Percentiles rank a stretch among this genome's conserved stretches.
phyloP scores from a whole-genome alignment of 2,797 vertebrate genomes.

The Protosalanx chinensis region DNA sequence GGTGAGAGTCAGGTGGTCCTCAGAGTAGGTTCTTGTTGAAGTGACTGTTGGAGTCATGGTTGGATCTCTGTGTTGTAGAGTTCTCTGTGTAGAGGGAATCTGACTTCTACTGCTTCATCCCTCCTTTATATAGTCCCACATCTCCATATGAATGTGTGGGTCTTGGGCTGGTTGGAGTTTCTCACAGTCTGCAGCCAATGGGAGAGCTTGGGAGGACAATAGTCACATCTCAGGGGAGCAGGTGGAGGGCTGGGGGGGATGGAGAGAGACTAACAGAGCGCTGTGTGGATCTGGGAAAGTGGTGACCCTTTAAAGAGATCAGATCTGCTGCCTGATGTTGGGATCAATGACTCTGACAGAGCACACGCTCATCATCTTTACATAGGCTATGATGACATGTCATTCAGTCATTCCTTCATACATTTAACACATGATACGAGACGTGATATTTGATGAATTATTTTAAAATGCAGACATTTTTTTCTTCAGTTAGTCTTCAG shows the following conservation, averaged over 20 bases:
- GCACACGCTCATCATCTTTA: constrained; percentile 10
- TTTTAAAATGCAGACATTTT: not conserved
- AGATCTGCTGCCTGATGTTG: constrained; percentile 40
- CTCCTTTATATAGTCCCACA: constrained; percentile 77
- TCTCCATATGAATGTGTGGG: constrained; percentile 74
- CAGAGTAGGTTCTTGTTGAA: constrained; percentile 51
- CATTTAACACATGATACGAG: not conserved
- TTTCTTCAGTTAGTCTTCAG: no score
- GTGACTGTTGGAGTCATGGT: constrained; percentile 72
- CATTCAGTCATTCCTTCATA: not conserved
- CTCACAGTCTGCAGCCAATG: constrained; percentile 20
- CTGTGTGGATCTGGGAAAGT: constrained; percentile 60
- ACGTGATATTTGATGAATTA: not conserved
- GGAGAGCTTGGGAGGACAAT: constrained; percentile 25
- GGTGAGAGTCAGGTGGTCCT: constrained; percentile 58
- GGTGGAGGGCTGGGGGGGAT: constrained; percentile 34
- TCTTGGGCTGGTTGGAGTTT: constrained; percentile 14
- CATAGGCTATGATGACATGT: not conserved
- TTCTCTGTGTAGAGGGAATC: constrained; percentile 53
- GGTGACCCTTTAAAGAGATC: constrained; percentile 50
- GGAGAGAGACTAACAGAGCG: constrained; percentile 24
- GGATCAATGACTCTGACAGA: constrained; percentile 36
- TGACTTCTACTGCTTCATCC: constrained; percentile 49
- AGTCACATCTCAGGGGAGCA: constrained; percentile 40
- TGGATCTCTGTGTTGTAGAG: constrained; percentile 61